Evolutionary conservation across 2,888 invertebrate species (phyloP), one percentile per base, ranked within the genome.

Genomic region (Cerastoderma edule): DNA sequence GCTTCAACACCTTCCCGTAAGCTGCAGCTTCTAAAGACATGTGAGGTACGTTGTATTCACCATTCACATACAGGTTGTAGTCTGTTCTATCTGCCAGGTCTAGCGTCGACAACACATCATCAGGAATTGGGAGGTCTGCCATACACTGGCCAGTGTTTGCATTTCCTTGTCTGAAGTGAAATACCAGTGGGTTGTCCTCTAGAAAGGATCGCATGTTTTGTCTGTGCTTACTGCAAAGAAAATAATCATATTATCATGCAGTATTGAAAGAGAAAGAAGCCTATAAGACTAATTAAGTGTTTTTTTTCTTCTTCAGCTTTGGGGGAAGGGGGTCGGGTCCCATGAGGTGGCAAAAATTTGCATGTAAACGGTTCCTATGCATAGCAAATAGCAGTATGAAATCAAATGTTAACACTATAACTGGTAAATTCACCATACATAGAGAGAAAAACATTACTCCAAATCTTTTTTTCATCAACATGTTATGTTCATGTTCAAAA

Each of bases 31-130:
- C 80, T 6, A 83, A 64, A 6, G 78, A 65, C 6, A 83, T 74
- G 10, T 83, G 84, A 19, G 88, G 87, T 46, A 90, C 72, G 64
- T 86, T 81, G 72, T 89, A 90, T 35, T 86, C 81, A 32, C 89
- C 89, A 72, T 88, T 87, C 1, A 72, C 67, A 64, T 80, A 77
- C n/a, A 85, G 71, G 16, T 86, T 84, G 68, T 86, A 89, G 60
- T 84, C 79, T 22, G 87, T 83, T 28, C 80, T 83, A 13, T 85
- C 83, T 50, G 75, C 81, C 44, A 90, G 68, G 50, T 88, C 86
- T 39, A 83, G 72, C 28, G 89, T 87, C 4, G 87, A 84, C 28
- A 89, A 70, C 54, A 71, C 67, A 32, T 53, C 44, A 30, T 67
- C 48, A 0, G 65, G 46, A 10, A 56, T 32, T 0, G 33, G 44